These are phyloP conservation scores for Exephanes ischioxanthus DNA, from an alignment of 2,888 invertebrate genomes.

Conservation along the genomic window DNA sequence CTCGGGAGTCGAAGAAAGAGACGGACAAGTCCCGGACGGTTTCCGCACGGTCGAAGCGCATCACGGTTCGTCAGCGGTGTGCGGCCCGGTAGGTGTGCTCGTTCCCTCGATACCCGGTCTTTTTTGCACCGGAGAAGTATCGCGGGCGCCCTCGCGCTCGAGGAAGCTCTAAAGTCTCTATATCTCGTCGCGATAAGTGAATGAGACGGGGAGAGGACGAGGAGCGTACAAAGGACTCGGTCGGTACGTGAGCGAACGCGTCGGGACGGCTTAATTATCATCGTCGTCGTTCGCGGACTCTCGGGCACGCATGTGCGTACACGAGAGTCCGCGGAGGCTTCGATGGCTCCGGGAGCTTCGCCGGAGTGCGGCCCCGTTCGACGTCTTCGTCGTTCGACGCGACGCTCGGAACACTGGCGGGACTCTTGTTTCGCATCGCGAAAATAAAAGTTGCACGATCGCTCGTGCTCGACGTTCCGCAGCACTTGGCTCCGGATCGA, in stretches of 20 bases:
- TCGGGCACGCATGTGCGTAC: not conserved
- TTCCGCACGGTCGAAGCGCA: not conserved
- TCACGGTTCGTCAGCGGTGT: constrained; percentile 19
- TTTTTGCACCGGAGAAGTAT: constrained; percentile 69
- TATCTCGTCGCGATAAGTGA: constrained; percentile 50
- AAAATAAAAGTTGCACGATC: constrained; percentile 33
- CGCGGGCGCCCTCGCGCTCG: constrained; percentile 1
- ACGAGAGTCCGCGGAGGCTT: not conserved
- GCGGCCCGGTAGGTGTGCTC: constrained; percentile 45
- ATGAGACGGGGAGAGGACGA: constrained; percentile 36
- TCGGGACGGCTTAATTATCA: constrained; percentile 82
- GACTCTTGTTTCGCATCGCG: not conserved
- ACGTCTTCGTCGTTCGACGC: constrained; percentile 31
- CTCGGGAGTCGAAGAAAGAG: constrained; percentile 31
- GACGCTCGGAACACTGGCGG: not conserved
- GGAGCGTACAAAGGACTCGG: constrained; percentile 61
- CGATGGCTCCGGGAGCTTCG: not conserved
- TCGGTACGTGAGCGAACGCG: constrained; percentile 69
- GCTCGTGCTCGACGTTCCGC: not conserved
- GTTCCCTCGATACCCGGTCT: constrained; percentile 25
- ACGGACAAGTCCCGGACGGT: not conserved
- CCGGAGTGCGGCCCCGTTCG: not conserved
- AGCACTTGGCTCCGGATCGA: not conserved
- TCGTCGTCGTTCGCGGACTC: constrained; percentile 65
- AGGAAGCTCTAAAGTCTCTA: constrained; percentile 72